Conservation (phyloP, 2,888 invertebrate genomes). For the Dicyrtomina minuta region DNA sequence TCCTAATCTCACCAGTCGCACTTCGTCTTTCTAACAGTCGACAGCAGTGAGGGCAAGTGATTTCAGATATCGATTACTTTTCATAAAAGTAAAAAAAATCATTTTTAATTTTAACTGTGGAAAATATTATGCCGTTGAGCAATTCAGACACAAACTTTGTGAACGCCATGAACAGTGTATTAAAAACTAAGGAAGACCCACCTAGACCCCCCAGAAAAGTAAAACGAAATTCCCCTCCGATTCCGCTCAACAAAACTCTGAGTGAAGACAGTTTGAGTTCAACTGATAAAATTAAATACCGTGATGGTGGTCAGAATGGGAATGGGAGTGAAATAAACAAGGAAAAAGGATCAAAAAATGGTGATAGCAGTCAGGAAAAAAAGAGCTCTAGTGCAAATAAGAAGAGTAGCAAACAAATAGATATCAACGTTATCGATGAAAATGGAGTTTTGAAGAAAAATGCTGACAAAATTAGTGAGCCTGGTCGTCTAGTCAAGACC, state of each 20-base stretch:
- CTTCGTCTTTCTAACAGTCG: too few species aligned
- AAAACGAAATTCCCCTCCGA: not conserved
- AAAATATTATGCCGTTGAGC: constrained; percentile 15
- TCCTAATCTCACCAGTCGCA: not conserved
- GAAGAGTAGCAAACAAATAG: not conserved
- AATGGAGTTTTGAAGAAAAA: too few species aligned
- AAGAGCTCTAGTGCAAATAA: too few species aligned
- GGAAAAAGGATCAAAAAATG: not conserved
- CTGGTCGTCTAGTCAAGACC: too few species aligned
- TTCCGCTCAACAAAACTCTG: not conserved
- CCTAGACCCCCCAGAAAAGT: constrained; percentile 12
- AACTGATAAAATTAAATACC: too few species aligned
- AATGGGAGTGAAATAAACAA: not conserved
- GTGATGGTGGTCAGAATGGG: not conserved
- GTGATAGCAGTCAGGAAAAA: not conserved
- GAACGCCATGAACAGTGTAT: not conserved
- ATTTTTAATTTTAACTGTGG: too few species aligned
- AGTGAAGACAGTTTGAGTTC: too few species aligned
- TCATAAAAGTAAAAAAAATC: not conserved
- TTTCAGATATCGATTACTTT: too few species aligned
- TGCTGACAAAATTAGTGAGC: too few species aligned
- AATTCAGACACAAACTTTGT: not conserved
- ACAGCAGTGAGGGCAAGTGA: too few species aligned
- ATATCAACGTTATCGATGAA: too few species aligned
- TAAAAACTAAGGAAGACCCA: constrained; percentile 8